Base-by-base conservation (phyloP, 2,113 vertebrate genomes). In the Megaceryle torquata region DNA sequence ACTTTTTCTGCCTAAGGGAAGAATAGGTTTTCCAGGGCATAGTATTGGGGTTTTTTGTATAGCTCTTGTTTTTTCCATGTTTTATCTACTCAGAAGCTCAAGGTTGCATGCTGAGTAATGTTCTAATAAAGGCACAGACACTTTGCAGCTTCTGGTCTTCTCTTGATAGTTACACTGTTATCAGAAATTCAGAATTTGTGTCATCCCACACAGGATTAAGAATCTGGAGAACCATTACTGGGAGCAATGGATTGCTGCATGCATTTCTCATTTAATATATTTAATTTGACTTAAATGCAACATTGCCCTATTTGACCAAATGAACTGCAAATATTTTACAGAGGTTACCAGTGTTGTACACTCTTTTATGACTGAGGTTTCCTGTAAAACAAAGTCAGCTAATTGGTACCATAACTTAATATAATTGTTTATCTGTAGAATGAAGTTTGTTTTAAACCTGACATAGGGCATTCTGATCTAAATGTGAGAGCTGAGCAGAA, bases 261-360 rank as follows among this genome's bases (percentile, higher is more conserved):
- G 26, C 3, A 13, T 54, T 70, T 78, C 37, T 71, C 2, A 9
- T 35, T 60, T 64, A 82, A 19, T 39, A 41, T 10, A 31, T 63
- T 71, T 68, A 64, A 71, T 59, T 3, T 6, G 6, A 44, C 5
- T 63, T 25, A 48, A 78, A 44, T 11, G 18, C 31, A 64, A 8
- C 3, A 4, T n/a, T 0, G 0, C 17, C 11, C 7, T 7, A 63
- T 85, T 71, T 71, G 7, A 75, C 8, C 7, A 63, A 67, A 51
- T 51, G 25, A 25, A 51, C 12, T 25, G 50, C 13, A 51, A 51
- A 48, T 24, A 35, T 2, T 2, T 24, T 35, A 16, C 0, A 26
- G 15, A 43, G 1, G 2, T 25, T 50, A 65, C 3, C 33, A 69
- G 20, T 15, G 10, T 26, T 31, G 15, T 15, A 46, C 16, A 14